Evolutionary conservation across 64 coral and sea anemone species (phyloP).

Genomic region (Stichodactyla helianthus): DNA sequence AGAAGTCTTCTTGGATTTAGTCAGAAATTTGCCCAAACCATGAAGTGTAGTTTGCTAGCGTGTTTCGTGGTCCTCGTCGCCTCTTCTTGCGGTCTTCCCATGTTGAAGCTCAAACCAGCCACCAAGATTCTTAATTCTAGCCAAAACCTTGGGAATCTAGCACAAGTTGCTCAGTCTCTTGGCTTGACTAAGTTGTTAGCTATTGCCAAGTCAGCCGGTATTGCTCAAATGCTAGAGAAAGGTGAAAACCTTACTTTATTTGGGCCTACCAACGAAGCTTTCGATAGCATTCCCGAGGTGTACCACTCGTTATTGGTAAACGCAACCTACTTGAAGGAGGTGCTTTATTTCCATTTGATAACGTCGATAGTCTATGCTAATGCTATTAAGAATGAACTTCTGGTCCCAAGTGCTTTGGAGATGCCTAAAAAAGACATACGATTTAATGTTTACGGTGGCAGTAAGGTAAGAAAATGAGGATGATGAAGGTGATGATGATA

Average conservation of each 20-base stretch:
- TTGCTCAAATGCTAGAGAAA: neutral
- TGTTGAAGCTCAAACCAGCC: neutral
- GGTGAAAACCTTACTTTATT: neutral
- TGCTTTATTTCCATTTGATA: neutral
- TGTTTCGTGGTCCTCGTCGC: neutral
- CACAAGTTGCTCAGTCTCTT: neutral
- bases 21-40: neutral
- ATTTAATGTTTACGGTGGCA: neutral
- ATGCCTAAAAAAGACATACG: neutral
- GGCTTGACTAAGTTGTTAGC: neutral
- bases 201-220: neutral
- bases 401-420: slow-evolving; percentile 6
- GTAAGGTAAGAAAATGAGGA: neutral
- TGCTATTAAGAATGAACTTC: slow-evolving; percentile 23
- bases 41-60: neutral
- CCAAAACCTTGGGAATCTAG: slow-evolving; percentile 10
- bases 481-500: no score
- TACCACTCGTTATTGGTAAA: neutral
- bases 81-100: neutral
- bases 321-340: neutral
- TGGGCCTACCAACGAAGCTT: slow-evolving; percentile 19
- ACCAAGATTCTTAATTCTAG: neutral
- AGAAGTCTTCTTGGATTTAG: neutral
- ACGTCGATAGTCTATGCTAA: slow-evolving; percentile 6
- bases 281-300: neutral